Conservation (phyloP, 2,113 vertebrate species). For the Hydrolagus affinis region DNA sequence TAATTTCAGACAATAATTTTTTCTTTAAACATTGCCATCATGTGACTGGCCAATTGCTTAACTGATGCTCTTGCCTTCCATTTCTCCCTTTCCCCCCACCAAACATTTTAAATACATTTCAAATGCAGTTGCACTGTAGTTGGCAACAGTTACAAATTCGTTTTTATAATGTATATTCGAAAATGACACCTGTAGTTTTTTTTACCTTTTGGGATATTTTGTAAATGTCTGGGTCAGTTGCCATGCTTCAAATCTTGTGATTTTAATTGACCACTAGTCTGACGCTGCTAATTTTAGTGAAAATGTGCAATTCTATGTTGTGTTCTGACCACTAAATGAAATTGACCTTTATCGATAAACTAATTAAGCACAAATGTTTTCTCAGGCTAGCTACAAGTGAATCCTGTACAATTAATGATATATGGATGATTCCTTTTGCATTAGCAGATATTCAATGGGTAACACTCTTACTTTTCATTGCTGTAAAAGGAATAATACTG, state of each 20-base stretch:
- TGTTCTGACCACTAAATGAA: conserved; percentile 54
- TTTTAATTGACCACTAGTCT: conserved; percentile 36
- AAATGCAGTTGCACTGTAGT: conserved; percentile 4
- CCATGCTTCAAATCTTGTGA: conserved; percentile 28
- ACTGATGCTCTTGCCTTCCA: background rate
- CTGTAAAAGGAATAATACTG: conserved; percentile 2
- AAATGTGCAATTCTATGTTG: conserved; percentile 64
- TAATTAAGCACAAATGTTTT: conserved; percentile 24
- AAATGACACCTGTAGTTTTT: conserved; percentile 18
- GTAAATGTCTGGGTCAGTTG: background rate
- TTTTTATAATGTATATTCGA: conserved; percentile 24
- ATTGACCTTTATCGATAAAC: conserved; percentile 13
- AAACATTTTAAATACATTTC: background rate
- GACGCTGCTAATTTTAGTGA: conserved; percentile 66
- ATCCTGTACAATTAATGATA: background rate
- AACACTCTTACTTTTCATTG: background rate
- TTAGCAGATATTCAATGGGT: background rate
- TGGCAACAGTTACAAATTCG: background rate
- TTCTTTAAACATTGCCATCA: conserved; percentile 5
- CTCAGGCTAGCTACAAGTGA: background rate
- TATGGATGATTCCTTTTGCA: no score
- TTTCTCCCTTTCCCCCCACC: background rate
- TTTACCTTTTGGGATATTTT: conserved; percentile 23
- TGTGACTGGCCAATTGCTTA: background rate
- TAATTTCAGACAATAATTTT: background rate